These are phyloP conservation scores for Medauroidea extradentata DNA, from an alignment of 1,140 invertebrate species.

Conservation along the genomic window DNA sequence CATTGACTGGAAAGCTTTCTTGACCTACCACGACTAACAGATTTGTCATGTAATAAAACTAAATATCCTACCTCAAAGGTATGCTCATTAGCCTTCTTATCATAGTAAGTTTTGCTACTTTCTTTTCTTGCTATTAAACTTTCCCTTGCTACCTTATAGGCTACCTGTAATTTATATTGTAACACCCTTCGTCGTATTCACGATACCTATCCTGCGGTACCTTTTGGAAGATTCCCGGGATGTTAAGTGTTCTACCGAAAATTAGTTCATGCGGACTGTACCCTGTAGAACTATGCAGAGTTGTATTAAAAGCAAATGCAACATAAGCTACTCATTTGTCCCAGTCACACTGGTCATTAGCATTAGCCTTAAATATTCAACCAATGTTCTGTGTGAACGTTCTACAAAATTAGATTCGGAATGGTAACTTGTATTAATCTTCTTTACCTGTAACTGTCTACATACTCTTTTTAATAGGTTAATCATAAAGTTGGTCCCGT, in stretches of 20 bases:
- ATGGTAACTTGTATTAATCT: constrained; percentile 30
- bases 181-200: neutral
- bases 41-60: neutral
- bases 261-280: constrained; percentile 5
- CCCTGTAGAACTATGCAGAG: neutral
- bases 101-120: neutral
- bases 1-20: neutral
- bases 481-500: constrained; percentile 1
- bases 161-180: neutral
- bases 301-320: constrained; percentile 11
- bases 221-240: constrained; percentile 9
- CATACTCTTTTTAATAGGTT: constrained; percentile 25
- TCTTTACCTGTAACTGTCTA: constrained; percentile 29
- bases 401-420: constrained; percentile 38
- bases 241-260: constrained; percentile 2
- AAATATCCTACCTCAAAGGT: too few species aligned
- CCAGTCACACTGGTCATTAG: constrained; percentile 28
- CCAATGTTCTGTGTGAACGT: constrained; percentile 31
- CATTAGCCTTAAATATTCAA: constrained; percentile 32
- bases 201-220: neutral
- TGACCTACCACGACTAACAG: too few species aligned
- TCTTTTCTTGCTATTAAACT: neutral
- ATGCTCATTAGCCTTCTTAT: neutral
- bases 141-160: neutral
- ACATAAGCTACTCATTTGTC: constrained; percentile 20